Base-by-base conservation (phyloP, 2,113 vertebrate species). In the Cepphus grylle region DNA sequence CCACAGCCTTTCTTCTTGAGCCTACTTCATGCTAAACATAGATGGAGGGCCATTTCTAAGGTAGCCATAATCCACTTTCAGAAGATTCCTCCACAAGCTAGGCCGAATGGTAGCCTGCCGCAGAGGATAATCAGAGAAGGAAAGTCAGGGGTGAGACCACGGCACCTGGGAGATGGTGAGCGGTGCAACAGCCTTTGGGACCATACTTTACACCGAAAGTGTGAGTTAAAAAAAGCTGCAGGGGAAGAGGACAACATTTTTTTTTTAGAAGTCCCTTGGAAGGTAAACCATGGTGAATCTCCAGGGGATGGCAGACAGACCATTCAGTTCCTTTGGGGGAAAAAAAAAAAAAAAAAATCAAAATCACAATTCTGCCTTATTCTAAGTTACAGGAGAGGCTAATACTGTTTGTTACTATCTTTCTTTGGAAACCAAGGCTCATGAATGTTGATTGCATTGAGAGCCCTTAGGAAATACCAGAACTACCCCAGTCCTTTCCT, bases 251-350 rank as follows among this genome's bases (percentile, higher is more conserved):
- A 22, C 2, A n/a, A n/a, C n/a, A n/a, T n/a, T n/a, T n/a, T 15
- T n/a, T 25, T 12, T 74, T 86, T 23, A 23, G 16, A 15, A 55
- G 7, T 25, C 43, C 32, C 34, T 38, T 45, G 8, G 8, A 7
- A 72, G 7, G 5, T 15, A 86, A n/a, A 12, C 4, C 19, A 12
- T 38, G 26, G 52, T 30, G 16, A 50, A 7, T 13, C 21, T 81
- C 21, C 58, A 55, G 53, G 59, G 27, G 2, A 30, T 50, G 36
- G 13, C 49, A 43, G 29, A n/a, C 6, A 86, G 38, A 50, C 5
- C 36, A 15, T 1, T 0, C 2, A 77, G 9, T 3, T 63, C 21
- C 15, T 72, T 15, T 62, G 8, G 38, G 12, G 17, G 38, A 38
- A 58, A 29, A 16, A 62, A 38, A 26, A 61, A 62, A 58, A 29